Evolutionary conservation across 2,797 vertebrate genomes (phyloP).

Genomic region (Okamejei kenojei): DNA sequence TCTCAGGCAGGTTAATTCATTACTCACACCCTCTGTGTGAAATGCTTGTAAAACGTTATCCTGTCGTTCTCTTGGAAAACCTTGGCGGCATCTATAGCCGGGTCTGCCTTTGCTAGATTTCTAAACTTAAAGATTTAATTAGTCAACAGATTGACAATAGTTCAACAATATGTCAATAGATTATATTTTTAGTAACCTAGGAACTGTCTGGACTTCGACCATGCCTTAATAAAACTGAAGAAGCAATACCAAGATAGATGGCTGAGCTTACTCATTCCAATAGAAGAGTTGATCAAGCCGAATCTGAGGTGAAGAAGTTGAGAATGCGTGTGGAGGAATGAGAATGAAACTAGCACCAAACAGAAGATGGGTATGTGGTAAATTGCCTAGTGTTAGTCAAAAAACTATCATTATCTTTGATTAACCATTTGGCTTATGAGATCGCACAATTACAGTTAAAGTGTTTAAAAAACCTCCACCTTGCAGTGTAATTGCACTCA

Average conservation of each 20-base stretch:
- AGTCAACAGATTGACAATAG: background rate
- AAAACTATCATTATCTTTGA: background rate
- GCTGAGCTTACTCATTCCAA: constrained; percentile 37
- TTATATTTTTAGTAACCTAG: constrained; percentile 41
- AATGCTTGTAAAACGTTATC: background rate
- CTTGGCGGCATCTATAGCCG: background rate
- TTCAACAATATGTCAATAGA: background rate
- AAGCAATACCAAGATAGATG: constrained; percentile 36
- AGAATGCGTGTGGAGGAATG: constrained; percentile 40
- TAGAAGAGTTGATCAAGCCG: background rate
- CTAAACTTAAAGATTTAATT: background rate
- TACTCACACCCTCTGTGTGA: too few relatives aligned
- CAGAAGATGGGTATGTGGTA: constrained; percentile 36
- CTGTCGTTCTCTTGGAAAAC: background rate
- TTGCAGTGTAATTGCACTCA: background rate
- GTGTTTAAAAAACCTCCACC: background rate
- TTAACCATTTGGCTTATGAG: background rate
- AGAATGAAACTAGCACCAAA: constrained; percentile 37
- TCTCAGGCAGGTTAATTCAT: background rate
- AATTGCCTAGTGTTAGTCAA: background rate
- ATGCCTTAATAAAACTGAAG: constrained; percentile 38
- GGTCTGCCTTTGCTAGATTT: background rate
- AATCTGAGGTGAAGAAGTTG: constrained; percentile 43
- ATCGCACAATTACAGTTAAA: background rate
- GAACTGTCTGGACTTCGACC: constrained; percentile 33